phyloP scores from a whole-genome alignment of 2,113 vertebrate genomes.

The Tiliqua scincoides region DNA sequence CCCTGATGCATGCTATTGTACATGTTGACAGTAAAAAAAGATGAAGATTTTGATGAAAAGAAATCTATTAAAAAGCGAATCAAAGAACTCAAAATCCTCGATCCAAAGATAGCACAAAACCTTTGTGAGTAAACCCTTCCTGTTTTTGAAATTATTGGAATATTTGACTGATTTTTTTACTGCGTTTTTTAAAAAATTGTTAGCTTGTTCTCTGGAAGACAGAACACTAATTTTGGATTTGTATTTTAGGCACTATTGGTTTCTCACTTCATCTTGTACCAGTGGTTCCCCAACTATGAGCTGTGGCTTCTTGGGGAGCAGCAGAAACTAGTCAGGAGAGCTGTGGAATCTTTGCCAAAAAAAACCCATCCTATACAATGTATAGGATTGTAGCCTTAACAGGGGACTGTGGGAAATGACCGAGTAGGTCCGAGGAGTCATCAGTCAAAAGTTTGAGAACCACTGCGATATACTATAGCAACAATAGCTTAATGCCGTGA shows the following conservation, averaged over 20 bases:
- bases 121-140: slow-evolving; percentile 85
- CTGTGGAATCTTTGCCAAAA: no score
- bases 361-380: no score
- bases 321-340: no score
- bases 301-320: no score
- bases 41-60: slow-evolving; percentile 88
- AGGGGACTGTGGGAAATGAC: no score
- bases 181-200: no score
- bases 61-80: slow-evolving; percentile 92
- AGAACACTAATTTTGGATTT: background rate
- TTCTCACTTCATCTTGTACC: background rate
- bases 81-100: slow-evolving; percentile 95
- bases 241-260: no score
- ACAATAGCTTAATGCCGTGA: background rate
- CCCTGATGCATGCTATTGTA: background rate
- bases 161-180: background rate
- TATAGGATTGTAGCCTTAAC: no score
- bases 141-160: background rate
- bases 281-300: no score
- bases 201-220: background rate
- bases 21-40: slow-evolving; percentile 82
- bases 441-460: background rate
- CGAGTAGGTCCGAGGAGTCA: no score
- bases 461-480: background rate
- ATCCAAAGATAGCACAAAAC: slow-evolving; percentile 96